phyloP scores from a whole-genome alignment of 2,797 vertebrate species.

The Onychomys torridus region DNA sequence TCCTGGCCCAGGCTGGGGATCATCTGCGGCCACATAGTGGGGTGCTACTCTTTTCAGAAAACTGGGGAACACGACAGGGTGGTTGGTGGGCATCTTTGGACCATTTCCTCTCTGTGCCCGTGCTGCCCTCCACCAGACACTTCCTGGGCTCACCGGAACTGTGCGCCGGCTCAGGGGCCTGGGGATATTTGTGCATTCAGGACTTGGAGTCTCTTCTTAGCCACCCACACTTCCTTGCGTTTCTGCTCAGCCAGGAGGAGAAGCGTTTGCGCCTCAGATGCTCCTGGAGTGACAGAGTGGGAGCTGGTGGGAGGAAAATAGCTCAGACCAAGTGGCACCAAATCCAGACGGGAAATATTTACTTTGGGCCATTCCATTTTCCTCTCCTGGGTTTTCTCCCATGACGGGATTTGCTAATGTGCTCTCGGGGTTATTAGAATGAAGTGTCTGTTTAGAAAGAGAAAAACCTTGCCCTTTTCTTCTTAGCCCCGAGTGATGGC shows the following conservation, averaged over 20 bases:
- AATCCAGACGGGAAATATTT: conserved; percentile 80
- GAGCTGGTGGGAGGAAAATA: conserved; percentile 35
- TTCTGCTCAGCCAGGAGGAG: not conserved
- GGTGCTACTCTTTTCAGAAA: not conserved
- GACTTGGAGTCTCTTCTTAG: not conserved
- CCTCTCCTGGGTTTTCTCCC: conserved; percentile 67
- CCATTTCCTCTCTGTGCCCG: fast-evolving
- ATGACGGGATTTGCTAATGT: conserved; percentile 12
- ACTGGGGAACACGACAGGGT: not conserved
- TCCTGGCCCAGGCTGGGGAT: not conserved
- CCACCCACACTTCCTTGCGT: not conserved
- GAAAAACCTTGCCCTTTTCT: conserved; percentile 31
- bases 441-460: conserved; percentile 37
- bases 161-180: not conserved
- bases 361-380: conserved; percentile 73
- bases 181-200: not conserved
- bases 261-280: not conserved
- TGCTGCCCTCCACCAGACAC: too few species aligned
- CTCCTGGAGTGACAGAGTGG: not conserved
- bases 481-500: not conserved
- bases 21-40: not conserved
- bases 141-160: not conserved
- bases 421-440: conserved; percentile 11
- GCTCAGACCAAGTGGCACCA: conserved; percentile 73
- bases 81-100: fast-evolving